Evolutionary conservation across 2,797 vertebrate genomes (phyloP), one percentile per base, ranked within the genome.

Genomic region (Danio choprae): DNA sequence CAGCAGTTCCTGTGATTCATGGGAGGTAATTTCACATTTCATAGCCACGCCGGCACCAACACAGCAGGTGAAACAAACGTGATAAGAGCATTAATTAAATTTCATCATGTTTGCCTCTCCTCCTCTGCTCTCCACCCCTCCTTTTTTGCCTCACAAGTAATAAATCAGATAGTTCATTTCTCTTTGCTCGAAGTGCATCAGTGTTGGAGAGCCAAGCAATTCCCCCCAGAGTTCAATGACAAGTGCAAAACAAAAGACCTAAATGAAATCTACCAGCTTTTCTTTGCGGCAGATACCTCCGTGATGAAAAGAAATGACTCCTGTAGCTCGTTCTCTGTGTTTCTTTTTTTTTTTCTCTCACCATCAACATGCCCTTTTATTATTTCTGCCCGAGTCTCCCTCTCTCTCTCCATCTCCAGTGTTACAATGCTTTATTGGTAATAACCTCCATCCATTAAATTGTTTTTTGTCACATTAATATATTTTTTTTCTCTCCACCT

Each of bases 191-290:
- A 41, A 46, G 67, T 50, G 69, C 7, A 71, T 72, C 41, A 69
- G 74, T 83, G 76, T 74, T 81, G 50, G 51, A 84, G 50, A 69
- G 62, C 79, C 75, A 53, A 71, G 71, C 81, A 84, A 86, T 84
- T 86, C 83, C 84, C 84, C 60, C 79, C 60, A 58, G 81, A 88
- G 82, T 82, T 84, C 79, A 80, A 78, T 86, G 86, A 89, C 86
- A 81, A 90, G 88, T 70, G 29, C 41, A 56, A 81, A 88, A 84
- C 86, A 87, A 87, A 85, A 84, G 71, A 77, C 78, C 81, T 72
- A 81, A 89, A 89, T 88, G 81, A 90, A 89, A 89, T 84, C 74
- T 85, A 81, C 83, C 85, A 81, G 74, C 79, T 68, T 82, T 77
- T 71, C 87, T 86, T 86, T 80, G 60, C 81, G 81, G 62, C 74